Base-by-base conservation (phyloP, 2,888 invertebrate species). In the Ischnura elegans region DNA sequence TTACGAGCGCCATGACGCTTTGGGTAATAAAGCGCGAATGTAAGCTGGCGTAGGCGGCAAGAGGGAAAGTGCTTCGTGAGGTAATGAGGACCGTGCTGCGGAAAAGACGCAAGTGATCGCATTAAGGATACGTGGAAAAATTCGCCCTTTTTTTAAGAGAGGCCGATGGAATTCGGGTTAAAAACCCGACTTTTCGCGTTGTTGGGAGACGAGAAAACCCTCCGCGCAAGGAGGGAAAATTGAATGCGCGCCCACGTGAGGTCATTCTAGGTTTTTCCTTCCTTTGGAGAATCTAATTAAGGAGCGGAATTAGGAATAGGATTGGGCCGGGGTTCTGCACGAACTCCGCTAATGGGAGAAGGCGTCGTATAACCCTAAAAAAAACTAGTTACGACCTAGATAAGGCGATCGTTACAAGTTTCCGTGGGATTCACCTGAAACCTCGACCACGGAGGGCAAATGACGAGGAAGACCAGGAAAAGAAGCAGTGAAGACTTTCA, bases 221-320 rank as follows among this genome's bases (percentile, higher is more conserved):
- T n/a, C 51, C 6, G 51, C 51, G 51, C n/a, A n/a, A n/a, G 6
- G 76, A 76, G 36, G 36, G 29, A 76, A 76, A 76, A 76, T 76
- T 36, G 36, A 36, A 76, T 76, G 36, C 76, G 0, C 36, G 13
- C 76, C 3, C 76, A 61, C n/a, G 76, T 36, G 76, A 13, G 76
- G 76, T 36, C 29, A 76, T 76, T 36, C 6, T 3, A 61, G 51
- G 13, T 19, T 47, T 47, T 61, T 36, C 36, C 66, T 36, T 29
- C 36, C 10, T 25, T n/a, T n/a, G 25, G 76, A 76, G 76, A 76
- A 76, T 76, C 76, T 76, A 76, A 76, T 76, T 76, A 76, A 61
- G 61, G 76, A 4, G 36, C 16, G 10, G 36, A 36, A 76, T 29
- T 76, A 76, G 76, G 76, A 13, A 29, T 76, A 76, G 76, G 36